Conservation (phyloP, 2,113 vertebrate genomes). For the Leucosticte australis region DNA sequence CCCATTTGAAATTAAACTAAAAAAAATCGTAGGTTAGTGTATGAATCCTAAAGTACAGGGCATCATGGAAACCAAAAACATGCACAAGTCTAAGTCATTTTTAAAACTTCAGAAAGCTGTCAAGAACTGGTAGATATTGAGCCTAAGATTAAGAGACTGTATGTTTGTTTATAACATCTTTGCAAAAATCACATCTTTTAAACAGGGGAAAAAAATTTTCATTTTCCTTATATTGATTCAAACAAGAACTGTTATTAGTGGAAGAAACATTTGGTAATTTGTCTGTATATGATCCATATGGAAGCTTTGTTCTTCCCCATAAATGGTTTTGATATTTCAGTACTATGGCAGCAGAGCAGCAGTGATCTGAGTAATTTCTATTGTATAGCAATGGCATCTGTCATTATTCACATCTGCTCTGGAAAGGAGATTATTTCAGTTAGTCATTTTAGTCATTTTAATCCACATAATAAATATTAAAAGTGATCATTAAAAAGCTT, state of each 20-base stretch:
- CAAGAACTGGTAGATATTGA: background rate
- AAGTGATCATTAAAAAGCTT: conserved; percentile 18
- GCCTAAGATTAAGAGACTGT: background rate
- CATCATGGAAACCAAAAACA: background rate
- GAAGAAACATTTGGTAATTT: conserved; percentile 1
- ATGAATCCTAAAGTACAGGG: background rate
- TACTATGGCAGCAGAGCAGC: background rate
- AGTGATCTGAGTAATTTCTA: background rate
- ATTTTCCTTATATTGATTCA: background rate
- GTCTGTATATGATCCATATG: background rate
- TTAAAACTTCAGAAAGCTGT: background rate
- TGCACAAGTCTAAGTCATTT: background rate
- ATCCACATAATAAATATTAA: conserved; percentile 23
- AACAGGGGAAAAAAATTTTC: background rate
- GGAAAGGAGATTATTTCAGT: conserved; percentile 43
- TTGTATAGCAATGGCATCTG: background rate
- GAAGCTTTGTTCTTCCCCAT: background rate
- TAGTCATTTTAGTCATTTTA: conserved; percentile 34
- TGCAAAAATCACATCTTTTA: background rate
- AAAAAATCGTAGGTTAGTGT: background rate
- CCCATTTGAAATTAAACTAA: background rate
- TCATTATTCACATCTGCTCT: background rate
- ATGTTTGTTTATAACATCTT: background rate
- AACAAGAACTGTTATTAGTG: background rate
- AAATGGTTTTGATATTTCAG: background rate